Evolutionary conservation across 2,113 vertebrate species (phyloP).

Genomic region (Myanophis thanlyinensis): DNA sequence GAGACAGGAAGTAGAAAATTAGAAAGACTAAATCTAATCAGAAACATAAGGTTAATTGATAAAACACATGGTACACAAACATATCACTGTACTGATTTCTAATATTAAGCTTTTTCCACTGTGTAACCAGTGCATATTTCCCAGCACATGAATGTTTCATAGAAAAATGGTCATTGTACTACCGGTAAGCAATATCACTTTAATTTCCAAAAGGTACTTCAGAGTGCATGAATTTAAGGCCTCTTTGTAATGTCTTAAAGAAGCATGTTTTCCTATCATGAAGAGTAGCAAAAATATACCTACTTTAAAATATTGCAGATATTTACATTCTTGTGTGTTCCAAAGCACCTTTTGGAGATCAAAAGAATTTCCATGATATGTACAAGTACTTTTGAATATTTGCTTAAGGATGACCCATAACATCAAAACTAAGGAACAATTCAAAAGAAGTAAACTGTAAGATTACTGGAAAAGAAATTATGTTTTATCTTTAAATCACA

Average conservation of each 20-base stretch:
- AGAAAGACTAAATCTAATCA: not conserved
- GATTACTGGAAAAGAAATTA: not conserved
- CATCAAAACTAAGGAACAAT: not conserved
- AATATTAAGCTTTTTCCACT: not conserved
- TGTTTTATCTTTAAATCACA: not conserved
- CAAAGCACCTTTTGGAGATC: not conserved
- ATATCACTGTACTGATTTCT: not conserved
- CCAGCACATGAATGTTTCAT: not conserved
- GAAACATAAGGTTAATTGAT: not conserved
- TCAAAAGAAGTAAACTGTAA: not conserved
- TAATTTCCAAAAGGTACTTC: not conserved
- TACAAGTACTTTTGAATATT: not conserved
- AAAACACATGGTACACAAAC: not conserved
- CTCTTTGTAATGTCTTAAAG: not conserved
- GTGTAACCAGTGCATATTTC: not conserved
- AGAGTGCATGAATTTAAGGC: not conserved
- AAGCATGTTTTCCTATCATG: not conserved
- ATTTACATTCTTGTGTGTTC: not conserved
- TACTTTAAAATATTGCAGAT: not conserved
- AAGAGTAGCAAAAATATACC: not conserved
- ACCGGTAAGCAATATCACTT: not conserved
- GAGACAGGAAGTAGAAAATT: slow-evolving; percentile 3
- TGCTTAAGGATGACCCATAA: not conserved
- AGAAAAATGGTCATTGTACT: not conserved
- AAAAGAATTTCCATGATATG: not conserved